phyloP scores from a whole-genome alignment of 1,140 invertebrate genomes.

The Chelonus insularis region DNA sequence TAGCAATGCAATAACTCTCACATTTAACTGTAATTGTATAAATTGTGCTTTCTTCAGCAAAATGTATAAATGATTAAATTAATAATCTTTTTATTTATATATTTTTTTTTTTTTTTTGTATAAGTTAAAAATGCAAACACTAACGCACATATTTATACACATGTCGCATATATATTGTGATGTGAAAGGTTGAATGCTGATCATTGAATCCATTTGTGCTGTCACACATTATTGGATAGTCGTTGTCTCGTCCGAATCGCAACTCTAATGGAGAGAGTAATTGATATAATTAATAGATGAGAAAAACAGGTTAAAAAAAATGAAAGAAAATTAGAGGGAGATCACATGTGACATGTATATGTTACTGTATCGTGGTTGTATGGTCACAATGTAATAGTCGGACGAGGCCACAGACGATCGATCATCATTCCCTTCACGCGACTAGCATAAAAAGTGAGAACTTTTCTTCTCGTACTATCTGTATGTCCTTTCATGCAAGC shows the following conservation, averaged over 20 bases:
- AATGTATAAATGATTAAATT: background rate
- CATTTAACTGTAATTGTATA: background rate
- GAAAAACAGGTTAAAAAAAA: background rate
- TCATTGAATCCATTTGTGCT: too few species aligned
- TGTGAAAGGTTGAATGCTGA: too few species aligned
- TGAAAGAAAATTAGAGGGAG: background rate
- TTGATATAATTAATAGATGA: conserved; percentile 3
- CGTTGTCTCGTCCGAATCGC: background rate
- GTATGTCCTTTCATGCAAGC: conserved; percentile 8
- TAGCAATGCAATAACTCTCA: background rate
- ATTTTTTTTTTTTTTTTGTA: too few species aligned
- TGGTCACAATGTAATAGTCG: background rate
- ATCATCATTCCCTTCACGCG: conserved; percentile 19
- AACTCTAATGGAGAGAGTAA: background rate
- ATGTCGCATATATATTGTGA: too few species aligned
- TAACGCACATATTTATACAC: too few species aligned
- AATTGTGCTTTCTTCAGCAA: background rate
- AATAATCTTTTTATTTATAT: too few species aligned
- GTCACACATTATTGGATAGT: too few species aligned
- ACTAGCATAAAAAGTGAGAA: conserved; percentile 8
- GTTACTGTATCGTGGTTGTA: background rate
- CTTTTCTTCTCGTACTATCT: conserved; percentile 1
- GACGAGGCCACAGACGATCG: conserved; percentile 21
- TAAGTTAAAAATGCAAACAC: too few species aligned
- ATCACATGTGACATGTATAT: too few species aligned